Evolutionary conservation across 2,888 invertebrate species (phyloP), one percentile per base, ranked within the genome.

Genomic region (Chironomus tentans): DNA sequence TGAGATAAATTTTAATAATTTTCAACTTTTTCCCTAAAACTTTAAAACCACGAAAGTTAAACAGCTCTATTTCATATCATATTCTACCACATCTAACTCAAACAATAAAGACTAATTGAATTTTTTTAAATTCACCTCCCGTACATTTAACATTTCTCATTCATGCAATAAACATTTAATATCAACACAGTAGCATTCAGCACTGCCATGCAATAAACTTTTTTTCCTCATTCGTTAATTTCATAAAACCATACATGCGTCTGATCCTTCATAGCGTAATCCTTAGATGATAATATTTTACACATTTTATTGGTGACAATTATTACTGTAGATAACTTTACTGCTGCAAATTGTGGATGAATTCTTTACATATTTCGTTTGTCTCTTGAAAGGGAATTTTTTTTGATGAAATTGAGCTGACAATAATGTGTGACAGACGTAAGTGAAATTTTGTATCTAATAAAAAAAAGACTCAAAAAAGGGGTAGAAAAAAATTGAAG

Each of bases 301-400:
- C 22, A 61, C 61, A 62, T 38, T 72, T 72, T 72, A 62, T 62
- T 62, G 72, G 24, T 72, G 72, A 72, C 72, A 72, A 72, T 72
- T 72, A 72, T 72, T 72, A 46, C 72, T 62, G 62, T 72, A 10
- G 72, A 38, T 38, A 38, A 65, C 24, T 24, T 21, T 12, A 24
- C 65, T 65, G 21, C 18, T 24, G 22, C 18, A 24, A 24, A 56
- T 56, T 56, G n/a, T 56, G 15, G 56, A 56, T 56, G 10, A n/a
- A 21, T 22, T 21, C 65, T 65, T 10, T 24, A 10, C 21, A 12
- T 24, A 22, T 10, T 21, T 65, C n/a, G n/a, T n/a, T 24, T 10
- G 12, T 24, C n/a, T 21, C 10, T 65, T 65, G 65, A 21, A 22
- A 56, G 56, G 56, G 56, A 18, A 50, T n/a, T 50, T 50, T 50